These are phyloP conservation scores for Conistra vaccinii DNA, from an alignment of 2,888 invertebrate species.

Conservation along the genomic window DNA sequence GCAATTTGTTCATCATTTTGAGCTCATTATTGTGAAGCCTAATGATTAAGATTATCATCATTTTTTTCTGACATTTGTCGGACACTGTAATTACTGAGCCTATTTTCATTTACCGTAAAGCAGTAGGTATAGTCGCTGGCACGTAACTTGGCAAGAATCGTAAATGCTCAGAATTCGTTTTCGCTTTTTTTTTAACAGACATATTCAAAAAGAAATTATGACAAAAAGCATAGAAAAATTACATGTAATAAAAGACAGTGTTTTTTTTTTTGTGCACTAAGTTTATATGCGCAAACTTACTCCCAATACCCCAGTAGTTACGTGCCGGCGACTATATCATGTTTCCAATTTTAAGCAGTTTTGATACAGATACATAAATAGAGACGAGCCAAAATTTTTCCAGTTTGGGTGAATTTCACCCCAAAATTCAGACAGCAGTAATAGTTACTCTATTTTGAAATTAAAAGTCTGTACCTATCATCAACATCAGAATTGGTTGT, in stretches of 20 bases:
- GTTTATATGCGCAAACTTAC: no score
- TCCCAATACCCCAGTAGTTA: no score
- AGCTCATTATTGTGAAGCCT: constrained; percentile 1
- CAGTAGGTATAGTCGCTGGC: no score
- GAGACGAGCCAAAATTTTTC: background rate
- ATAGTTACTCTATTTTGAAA: background rate
- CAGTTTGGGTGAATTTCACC: no score
- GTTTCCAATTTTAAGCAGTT: background rate
- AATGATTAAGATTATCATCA: background rate
- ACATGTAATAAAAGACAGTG: no score
- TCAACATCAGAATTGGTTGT: background rate
- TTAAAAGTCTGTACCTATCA: background rate
- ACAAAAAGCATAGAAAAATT: no score
- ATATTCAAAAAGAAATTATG: no score
- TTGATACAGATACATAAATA: background rate
- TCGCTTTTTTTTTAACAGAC: no score
- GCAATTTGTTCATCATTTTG: constrained; percentile 2
- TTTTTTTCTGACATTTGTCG: background rate
- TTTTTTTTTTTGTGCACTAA: no score
- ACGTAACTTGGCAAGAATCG: no score
- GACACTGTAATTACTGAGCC: background rate
- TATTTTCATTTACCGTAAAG: background rate
- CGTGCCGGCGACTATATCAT: no score
- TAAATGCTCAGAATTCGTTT: no score
- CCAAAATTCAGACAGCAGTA: background rate